Conservation (phyloP, 2,113 vertebrate species). For the Actinemys pallida region DNA sequence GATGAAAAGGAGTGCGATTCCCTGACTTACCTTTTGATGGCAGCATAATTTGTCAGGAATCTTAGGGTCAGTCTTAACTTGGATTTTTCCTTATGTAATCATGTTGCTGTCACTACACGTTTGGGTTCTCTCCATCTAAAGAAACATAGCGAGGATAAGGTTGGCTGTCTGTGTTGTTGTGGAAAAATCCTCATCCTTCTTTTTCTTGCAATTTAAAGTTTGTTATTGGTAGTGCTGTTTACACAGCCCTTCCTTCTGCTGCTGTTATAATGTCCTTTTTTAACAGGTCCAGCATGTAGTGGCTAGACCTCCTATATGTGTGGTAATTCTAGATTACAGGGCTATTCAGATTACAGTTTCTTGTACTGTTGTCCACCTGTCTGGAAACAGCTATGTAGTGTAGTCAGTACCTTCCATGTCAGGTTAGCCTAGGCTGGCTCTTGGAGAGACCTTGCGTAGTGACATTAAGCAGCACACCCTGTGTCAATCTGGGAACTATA, state of each 20-base stretch:
- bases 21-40: background rate
- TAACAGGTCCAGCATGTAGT: background rate
- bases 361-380: background rate
- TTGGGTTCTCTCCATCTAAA: background rate
- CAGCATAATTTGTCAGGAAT: background rate
- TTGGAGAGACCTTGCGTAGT: background rate
- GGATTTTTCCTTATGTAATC: background rate
- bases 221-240: background rate
- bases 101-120: background rate
- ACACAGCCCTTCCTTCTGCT: background rate
- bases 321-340: background rate
- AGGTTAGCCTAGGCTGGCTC: background rate
- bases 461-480: background rate
- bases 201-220: background rate
- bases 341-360: background rate
- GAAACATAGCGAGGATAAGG: background rate
- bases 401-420: background rate
- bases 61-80: background rate
- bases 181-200: background rate
- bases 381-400: background rate
- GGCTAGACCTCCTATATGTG: background rate
- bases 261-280: background rate
- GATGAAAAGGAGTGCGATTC: background rate
- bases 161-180: background rate
- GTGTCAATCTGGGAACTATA: background rate